Base-by-base conservation (phyloP, 1,140 invertebrate genomes). In the Carcinoscorpius rotundicauda region DNA sequence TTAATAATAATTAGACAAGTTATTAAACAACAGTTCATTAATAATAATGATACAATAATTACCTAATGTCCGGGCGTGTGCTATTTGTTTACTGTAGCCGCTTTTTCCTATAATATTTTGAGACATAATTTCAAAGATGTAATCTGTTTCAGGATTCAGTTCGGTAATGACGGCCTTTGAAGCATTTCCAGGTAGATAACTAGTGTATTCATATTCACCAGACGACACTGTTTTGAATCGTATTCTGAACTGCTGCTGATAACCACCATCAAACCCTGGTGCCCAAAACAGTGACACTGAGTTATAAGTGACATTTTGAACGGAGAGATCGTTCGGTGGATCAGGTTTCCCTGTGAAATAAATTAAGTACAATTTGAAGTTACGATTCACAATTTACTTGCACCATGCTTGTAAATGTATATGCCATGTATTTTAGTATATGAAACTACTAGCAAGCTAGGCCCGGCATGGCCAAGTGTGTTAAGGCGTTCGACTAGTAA, bases 231-330 rank as follows among this genome's bases (percentile, higher is more conserved):
- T 6, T 55, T 3, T 6, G 53, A 84, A 96, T 64, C 88, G 81
- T 10, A 97, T 82, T 59, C 86, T 83, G 75, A 89, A 97, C 50
- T 85, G 85, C 60, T 94, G 89, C 58, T 82, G 80, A 53, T 92
- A 79, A 4, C 96, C 96, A 0, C 96, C 96, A 77, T 98, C 88
- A 77, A 98, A 98, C 3, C 94, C 94, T 6, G 93, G 88, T 53
- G 84, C 84, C 95, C 96, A 98, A 56, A 83, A 79, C 11, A 98
- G 75, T 0, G 86, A 87, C 3, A 95, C 87, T 50, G 88, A 85
- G 73, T 94, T 88, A 75, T 96, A 89, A 1, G 94, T 95, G 0
- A 88, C 84, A 76, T 98, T 97, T 49, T 86, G 76, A 61, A 89
- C 83, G 68, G 83, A 82, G 10, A 96, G 76, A 70, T 85, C 81